Evolutionary conservation across 2,797 vertebrate genomes (phyloP), one percentile per base, ranked within the genome.

Genomic region (Gymnothorax javanicus): DNA sequence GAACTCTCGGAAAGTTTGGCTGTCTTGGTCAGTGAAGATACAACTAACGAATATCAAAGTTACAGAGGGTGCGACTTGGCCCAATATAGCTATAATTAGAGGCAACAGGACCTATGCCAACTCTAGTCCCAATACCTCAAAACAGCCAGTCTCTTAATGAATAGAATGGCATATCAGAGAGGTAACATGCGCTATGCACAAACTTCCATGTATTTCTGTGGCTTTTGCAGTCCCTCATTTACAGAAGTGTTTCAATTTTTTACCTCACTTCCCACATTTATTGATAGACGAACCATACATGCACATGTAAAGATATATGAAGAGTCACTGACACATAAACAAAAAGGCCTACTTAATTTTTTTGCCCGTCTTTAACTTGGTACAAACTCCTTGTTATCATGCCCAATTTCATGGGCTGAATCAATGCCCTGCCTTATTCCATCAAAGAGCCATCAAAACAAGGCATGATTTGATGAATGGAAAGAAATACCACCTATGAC

Each of bases 361-460:
- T 17, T 5, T 77, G 33, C 20, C 73, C 17, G 15, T 77, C 43
- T 17, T 12, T 15, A 77, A 52, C 6, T 2, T 9, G 5, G 7
- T 52, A 6, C 43, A 77, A 77, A 77, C 43, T 50, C 33, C 43
- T 52, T 13, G 17, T 52, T 7, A 52, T 5, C 73, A 77, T 52
- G 8, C 69, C 69, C 25, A 71, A 9, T 71, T 71, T 73, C 69
- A 50, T 33, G 43, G 73, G 52, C 20, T 9, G 77, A 56, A 81
- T 56, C 50, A 81, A n/a, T 81, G 52, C 54, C 77, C 77, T 81
- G 77, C n/a, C n/a, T 81, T 81, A 81, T 57, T 69, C 52, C 59
- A 83, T 43, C 62, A 87, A 59, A 59, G 54, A 67, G 54, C 82
- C 15, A 71, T 71, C 64, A 77, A 87, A 64, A 7, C 50, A 56